Conservation (phyloP, 2,113 vertebrate genomes). For the Uropsilus gracilis region DNA sequence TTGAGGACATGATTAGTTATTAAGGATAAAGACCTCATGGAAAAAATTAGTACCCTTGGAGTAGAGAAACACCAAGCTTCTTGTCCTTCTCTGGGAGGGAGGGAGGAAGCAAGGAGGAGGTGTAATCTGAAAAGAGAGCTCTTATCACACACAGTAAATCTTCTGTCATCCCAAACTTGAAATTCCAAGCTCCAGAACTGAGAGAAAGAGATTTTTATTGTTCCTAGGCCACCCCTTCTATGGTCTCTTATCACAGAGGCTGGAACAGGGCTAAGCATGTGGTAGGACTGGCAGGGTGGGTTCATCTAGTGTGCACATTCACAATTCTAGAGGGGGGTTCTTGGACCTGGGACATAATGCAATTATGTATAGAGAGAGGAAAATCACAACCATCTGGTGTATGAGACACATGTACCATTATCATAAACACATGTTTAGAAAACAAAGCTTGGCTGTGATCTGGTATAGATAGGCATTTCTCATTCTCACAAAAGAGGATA, state of each 20-base stretch:
- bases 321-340: neutral
- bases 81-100: neutral
- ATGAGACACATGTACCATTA: neutral
- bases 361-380: neutral
- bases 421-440: neutral
- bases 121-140: no score
- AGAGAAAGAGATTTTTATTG: neutral
- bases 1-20: neutral
- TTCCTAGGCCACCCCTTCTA: neutral
- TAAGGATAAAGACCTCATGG: neutral
- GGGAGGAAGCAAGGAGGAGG: no score
- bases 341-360: neutral
- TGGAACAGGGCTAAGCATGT: neutral
- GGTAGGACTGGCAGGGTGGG: neutral
- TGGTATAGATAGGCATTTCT: neutral
- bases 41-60: neutral
- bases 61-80: neutral
- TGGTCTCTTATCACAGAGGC: neutral
- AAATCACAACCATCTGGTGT: neutral
- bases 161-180: neutral
- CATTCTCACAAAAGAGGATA: no score
- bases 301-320: accelerated
- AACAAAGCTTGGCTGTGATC: neutral
- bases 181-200: neutral
- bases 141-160: neutral